A percentile compares a stretch with the other conserved stretches of the same genome.
phyloP scores from a whole-genome alignment of 1,140 invertebrate species.

The Philopotamus ludificatus region DNA sequence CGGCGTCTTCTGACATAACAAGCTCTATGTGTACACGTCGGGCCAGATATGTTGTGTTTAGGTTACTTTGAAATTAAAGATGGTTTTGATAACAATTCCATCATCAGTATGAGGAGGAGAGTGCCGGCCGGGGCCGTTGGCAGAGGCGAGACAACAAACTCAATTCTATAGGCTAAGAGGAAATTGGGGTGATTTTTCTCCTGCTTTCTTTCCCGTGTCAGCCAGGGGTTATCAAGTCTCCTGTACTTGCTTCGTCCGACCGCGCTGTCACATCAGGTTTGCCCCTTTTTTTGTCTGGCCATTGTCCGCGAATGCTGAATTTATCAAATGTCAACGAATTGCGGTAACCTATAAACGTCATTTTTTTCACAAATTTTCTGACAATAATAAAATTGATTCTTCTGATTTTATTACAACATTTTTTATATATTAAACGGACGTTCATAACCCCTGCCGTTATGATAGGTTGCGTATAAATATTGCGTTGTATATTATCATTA shows the following conservation, averaged over 20 bases:
- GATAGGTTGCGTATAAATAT: slow-evolving; percentile 42
- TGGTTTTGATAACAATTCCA: slow-evolving; percentile 55
- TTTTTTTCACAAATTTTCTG: no score
- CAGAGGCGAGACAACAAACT: slow-evolving; percentile 30
- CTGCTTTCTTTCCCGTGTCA: slow-evolving; percentile 47
- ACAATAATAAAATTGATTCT: no score
- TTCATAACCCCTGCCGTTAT: slow-evolving; percentile 40
- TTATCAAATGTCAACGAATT: no score
- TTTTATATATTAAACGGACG: no score
- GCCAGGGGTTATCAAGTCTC: slow-evolving; percentile 43
- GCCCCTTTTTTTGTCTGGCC: background rate
- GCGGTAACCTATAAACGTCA: no score
- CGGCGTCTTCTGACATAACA: slow-evolving; percentile 25
- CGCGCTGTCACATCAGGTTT: background rate
- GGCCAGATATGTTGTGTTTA: slow-evolving; percentile 43
- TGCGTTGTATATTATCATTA: slow-evolving; percentile 42
- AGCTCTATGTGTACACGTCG: slow-evolving; percentile 32
- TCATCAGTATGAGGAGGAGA: slow-evolving; percentile 47
- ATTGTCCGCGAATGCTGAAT: no score
- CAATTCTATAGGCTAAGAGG: slow-evolving; percentile 44
- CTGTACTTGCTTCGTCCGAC: background rate
- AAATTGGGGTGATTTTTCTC: slow-evolving; percentile 57
- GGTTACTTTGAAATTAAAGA: slow-evolving; percentile 52
- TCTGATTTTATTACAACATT: no score
- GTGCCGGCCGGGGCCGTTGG: slow-evolving; percentile 40